Evolutionary conservation across 2,113 vertebrate species (phyloP), one percentile per base, ranked within the genome.

Genomic region (Vidua chalybeata): DNA sequence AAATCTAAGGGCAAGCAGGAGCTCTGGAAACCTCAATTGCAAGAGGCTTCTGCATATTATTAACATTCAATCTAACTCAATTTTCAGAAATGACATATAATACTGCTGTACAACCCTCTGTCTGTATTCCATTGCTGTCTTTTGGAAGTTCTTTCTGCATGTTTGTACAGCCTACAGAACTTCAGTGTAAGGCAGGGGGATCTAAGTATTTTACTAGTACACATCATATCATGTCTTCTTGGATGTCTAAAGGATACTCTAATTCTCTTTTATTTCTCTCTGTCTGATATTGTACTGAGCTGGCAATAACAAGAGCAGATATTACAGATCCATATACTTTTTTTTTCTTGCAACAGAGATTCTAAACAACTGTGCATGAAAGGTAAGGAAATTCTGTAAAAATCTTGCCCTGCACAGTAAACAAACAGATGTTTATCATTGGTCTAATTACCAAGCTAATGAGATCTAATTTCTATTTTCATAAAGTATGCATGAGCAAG

Each of bases 391-490:
- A 94, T 97, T 93, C 73, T 45, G 83, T 67, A 91, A 94, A 97
- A 98, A 97, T 97, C 92, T 96, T 97, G 97, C 96, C 97, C 96
- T 93, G 92, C 97, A 97, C 59, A 93, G 95, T 98, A 97, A 97
- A 97, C 95, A 97, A 98, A 98, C 98, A 99, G 98, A 98, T 99
- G 98, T 98, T 98, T 98, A 98, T 98, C 98, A 98, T 94, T 98
- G 98, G 97, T 97, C 98, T 99, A 99, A 99, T 99, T 99, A 98
- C 98, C 97, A 97, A 98, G 98, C 97, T 99, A 99, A 99, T 98
- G 98, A 99, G 98, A 99, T 98, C 95, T 99, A 98, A 99, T 99
- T 99, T 98, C 97, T 98, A 97, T 98, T 97, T 98, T 98, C 97
- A 98, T 98, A 98, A 98, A 97, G 97, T 97, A 99, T 98, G 98